phyloP scores from a whole-genome alignment of 2,113 vertebrate species.

The Dendropsophus ebraccatus region DNA sequence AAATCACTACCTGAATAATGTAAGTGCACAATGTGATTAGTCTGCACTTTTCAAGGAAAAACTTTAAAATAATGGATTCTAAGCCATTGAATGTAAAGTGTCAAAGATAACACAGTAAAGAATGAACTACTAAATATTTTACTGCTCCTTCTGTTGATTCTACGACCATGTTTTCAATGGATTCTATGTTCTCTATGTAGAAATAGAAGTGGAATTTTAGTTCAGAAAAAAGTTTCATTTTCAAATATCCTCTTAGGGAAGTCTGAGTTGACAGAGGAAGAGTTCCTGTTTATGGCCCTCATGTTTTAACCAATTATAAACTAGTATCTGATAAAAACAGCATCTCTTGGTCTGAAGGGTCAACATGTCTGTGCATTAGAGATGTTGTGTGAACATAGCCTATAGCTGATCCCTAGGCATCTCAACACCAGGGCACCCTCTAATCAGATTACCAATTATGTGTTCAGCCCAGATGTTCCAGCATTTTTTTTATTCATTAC shows the following conservation, averaged over 20 bases:
- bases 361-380: too few species aligned
- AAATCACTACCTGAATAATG: constrained; percentile 44
- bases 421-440: too few species aligned
- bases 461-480: too few species aligned
- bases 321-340: background rate
- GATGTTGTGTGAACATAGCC: too few species aligned
- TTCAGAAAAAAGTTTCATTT: background rate
- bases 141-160: background rate
- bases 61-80: constrained; percentile 23
- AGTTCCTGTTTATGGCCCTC: background rate
- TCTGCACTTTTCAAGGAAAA: constrained; percentile 29
- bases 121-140: constrained; percentile 38
- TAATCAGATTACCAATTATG: too few species aligned
- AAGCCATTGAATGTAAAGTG: constrained; percentile 45
- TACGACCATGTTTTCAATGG: background rate
- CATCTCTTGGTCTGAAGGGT: background rate
- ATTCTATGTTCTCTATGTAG: background rate
- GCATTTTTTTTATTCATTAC: too few species aligned
- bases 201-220: background rate
- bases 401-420: too few species aligned
- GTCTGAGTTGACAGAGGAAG: background rate
- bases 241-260: background rate
- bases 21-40: constrained; percentile 36
- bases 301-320: background rate
- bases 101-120: constrained; percentile 24